These are phyloP conservation scores for Thoracochromis brauschi DNA, from an alignment of 2,113 vertebrate genomes.

Conservation along the genomic window DNA sequence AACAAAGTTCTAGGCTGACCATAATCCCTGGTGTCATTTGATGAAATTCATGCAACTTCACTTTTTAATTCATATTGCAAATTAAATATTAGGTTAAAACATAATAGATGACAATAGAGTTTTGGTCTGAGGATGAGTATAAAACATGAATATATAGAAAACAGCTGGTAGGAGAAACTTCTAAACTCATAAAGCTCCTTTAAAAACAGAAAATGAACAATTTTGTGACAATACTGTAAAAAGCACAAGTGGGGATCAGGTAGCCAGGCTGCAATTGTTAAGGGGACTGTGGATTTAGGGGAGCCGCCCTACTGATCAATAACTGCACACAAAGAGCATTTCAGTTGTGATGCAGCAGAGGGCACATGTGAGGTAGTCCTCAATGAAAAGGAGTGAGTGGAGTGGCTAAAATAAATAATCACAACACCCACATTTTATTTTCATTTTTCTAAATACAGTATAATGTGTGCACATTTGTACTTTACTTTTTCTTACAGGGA, in stretches of 20 bases:
- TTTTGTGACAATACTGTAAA: background rate
- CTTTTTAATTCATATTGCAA: background rate
- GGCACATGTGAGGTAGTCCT: background rate
- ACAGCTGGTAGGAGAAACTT: background rate
- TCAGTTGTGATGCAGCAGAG: background rate
- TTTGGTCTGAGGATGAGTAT: background rate
- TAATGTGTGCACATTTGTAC: background rate
- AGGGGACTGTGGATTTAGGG: background rate
- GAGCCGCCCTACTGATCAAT: background rate
- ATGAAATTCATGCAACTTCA: background rate
- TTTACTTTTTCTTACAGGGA: background rate
- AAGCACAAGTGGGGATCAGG: background rate
- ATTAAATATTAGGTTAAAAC: background rate
- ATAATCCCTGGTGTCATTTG: background rate
- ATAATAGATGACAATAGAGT: background rate
- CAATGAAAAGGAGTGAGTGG: background rate
- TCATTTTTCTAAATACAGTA: background rate
- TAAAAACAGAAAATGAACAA: background rate
- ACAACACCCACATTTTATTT: background rate
- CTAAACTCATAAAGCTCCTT: background rate
- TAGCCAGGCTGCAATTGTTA: background rate
- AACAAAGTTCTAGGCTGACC: background rate
- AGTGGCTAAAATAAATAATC: background rate
- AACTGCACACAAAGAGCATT: background rate
- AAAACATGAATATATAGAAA: background rate